Conservation (phyloP, 2,797 vertebrate genomes). For the Eidolon dupreanum region DNA sequence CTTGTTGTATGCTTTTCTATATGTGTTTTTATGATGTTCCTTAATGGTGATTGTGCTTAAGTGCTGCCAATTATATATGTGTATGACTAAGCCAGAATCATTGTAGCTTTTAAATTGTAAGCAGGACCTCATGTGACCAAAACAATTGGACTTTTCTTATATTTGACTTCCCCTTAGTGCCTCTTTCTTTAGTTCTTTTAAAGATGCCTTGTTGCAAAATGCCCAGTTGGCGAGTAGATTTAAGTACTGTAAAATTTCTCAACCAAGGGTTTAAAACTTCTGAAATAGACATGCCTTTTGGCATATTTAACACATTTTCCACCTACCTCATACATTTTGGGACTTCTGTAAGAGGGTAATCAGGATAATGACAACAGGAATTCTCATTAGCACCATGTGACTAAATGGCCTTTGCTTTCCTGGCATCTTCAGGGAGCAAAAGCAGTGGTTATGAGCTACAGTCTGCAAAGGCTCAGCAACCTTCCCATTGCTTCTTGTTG, state of each 20-base stretch:
- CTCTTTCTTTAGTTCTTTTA: not conserved
- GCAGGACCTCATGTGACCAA: not conserved
- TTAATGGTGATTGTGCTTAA: not conserved
- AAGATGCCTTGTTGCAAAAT: not conserved
- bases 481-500: too few species aligned
- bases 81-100: not conserved
- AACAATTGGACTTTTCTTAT: constrained; percentile 19
- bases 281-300: not conserved
- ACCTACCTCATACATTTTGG: not conserved
- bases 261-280: not conserved
- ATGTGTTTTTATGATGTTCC: not conserved
- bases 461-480: not conserved
- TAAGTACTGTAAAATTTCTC: not conserved
- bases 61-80: not conserved
- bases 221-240: not conserved
- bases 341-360: not conserved
- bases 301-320: not conserved
- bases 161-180: not conserved
- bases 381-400: not conserved
- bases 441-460: not conserved
- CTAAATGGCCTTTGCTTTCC: not conserved
- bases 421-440: not conserved
- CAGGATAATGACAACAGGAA: not conserved
- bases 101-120: constrained; percentile 5
- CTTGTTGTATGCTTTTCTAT: not conserved